phyloP scores from a whole-genome alignment of 2,888 invertebrate species.

The Phoronis australis region DNA sequence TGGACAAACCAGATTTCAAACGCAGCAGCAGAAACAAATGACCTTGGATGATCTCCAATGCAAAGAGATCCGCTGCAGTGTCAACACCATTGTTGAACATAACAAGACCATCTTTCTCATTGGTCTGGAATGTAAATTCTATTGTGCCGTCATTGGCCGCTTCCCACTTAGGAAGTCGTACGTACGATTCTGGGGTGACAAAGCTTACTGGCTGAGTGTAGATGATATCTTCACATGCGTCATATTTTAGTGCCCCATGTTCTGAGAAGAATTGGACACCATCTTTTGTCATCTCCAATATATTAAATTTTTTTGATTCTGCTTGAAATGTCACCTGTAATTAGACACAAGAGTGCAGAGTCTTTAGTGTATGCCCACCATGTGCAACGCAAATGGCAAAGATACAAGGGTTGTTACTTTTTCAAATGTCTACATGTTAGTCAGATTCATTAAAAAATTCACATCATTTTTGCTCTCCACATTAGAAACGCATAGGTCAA shows the following conservation, averaged over 20 bases:
- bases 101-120: slow-evolving; percentile 88
- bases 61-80: slow-evolving; percentile 70
- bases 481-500: no score
- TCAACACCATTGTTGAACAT: slow-evolving; percentile 76
- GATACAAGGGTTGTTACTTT: no score
- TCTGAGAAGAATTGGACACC: slow-evolving; percentile 77
- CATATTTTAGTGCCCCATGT: slow-evolving; percentile 70
- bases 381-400: no score
- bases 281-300: slow-evolving; percentile 80
- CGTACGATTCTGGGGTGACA: slow-evolving; percentile 74
- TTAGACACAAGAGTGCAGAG: slow-evolving; percentile 12
- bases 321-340: slow-evolving; percentile 85
- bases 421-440: no score
- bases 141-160: slow-evolving; percentile 80
- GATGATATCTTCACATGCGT: slow-evolving; percentile 40
- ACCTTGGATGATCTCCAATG: slow-evolving; percentile 88
- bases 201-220: slow-evolving; percentile 79
- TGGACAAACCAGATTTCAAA: slow-evolving; percentile 81
- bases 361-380: no score
- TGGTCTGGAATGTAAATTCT: slow-evolving; percentile 90
- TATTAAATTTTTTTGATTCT: slow-evolving; percentile 78
- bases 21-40: slow-evolving; percentile 88
- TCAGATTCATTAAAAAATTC: no score
- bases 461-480: no score
- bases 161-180: slow-evolving; percentile 73